Base-by-base conservation (phyloP, 2,797 vertebrate species). In the Sarcophilus harrisii region DNA sequence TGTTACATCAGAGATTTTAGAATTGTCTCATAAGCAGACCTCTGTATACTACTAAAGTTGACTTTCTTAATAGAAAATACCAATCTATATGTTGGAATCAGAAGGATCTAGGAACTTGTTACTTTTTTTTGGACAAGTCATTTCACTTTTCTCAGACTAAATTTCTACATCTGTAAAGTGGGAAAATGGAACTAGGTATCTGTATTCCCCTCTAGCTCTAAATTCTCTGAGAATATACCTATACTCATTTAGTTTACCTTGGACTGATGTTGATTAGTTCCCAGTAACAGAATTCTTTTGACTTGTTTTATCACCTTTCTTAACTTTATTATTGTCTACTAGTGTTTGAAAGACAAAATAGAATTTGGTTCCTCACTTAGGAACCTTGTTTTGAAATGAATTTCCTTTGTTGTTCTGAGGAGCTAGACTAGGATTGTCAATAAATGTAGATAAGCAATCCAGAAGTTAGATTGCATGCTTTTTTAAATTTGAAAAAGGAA, bases 361-460 rank as follows among this genome's bases (percentile, higher is more conserved):
- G 55, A 93, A 58, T 93, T 91, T 92, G 55, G 45, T 90, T 94
- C 90, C 81, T 57, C 55, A 38, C 55, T 58, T 60, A 93, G 30
- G 93, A 81, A 28, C 58, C 91, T 27, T 93, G 81, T 57, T 90
- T 30, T 21, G n/a, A 94, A 89, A 52, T 59, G 30, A 16, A 54
- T 96, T 90, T 95, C 89, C 59, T 92, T 93, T 73, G n/a, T 73
- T 30, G 32, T 73, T 92, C 94, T 92, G n/a, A 93, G 90, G 58
- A 90, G 58, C 60, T 89, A 95, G 38, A 91, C 52, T 95, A 54
- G 92, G 21, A 30, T 96, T 94, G 45, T 32, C 89, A 12, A 57
- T n/a, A 66, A 92, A 55, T 52, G 32, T 87, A 62, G 97, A 1
- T 58, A 91, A 29, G 52, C n/a, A 73, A n/a, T 66, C 60, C 32